A percentile compares a stretch with the other conserved stretches of the same genome.
These are phyloP conservation scores for Agrypnia vestita DNA, from an alignment of 1,140 invertebrate species.

Conservation along the genomic window DNA sequence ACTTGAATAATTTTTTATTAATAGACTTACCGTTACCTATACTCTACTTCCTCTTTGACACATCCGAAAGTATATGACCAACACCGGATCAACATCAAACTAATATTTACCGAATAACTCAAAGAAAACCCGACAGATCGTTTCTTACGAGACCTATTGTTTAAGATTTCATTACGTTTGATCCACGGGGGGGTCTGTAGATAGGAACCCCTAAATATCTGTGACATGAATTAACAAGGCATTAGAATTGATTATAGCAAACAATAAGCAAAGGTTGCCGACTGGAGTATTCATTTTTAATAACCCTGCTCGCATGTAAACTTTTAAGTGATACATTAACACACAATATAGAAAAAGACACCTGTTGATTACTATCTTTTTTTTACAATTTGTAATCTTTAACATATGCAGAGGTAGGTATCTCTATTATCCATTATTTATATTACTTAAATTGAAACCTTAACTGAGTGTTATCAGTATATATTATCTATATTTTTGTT, in stretches of 20 bases:
- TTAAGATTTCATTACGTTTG: conserved; percentile 27
- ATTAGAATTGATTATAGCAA: neutral
- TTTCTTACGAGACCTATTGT: conserved; percentile 5
- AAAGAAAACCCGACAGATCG: conserved; percentile 5
- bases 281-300: conserved; percentile 22
- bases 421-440: neutral
- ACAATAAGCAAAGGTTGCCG: conserved; percentile 31
- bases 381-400: neutral
- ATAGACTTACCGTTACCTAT: neutral
- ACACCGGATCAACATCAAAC: neutral
- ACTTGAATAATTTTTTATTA: too few species aligned
- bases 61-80: neutral
- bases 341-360: conserved; percentile 15
- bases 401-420: neutral
- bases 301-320: neutral
- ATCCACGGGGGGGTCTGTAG: conserved; percentile 30
- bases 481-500: too few species aligned
- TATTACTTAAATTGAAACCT: conserved; percentile 8
- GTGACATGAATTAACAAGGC: conserved; percentile 45
- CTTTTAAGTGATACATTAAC: neutral
- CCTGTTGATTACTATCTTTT: conserved; percentile 1
- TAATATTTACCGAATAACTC: neutral
- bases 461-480: too few species aligned
- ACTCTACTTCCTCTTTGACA: neutral
- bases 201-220: conserved; percentile 17